phyloP scores from a whole-genome alignment of 2,888 invertebrate genomes.

The Leuctra nigra region DNA sequence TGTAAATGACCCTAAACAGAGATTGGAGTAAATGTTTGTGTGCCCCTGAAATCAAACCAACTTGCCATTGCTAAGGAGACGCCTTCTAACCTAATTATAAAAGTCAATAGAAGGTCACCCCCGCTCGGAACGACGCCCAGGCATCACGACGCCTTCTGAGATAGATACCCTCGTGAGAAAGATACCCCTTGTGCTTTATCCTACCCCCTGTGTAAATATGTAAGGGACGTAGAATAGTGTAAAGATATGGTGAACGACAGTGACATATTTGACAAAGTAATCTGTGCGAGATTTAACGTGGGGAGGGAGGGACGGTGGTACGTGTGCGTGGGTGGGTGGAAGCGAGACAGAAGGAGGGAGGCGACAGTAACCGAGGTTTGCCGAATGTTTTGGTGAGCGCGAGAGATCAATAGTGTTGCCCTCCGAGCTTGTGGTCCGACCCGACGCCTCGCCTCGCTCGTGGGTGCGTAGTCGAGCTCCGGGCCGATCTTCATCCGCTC shows the following conservation, averaged over 20 bases:
- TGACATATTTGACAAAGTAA: constrained; percentile 19
- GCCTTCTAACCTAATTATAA: no score
- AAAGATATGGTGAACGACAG: constrained; percentile 15
- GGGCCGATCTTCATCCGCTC: background rate
- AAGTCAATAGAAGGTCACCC: background rate
- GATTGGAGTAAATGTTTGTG: no score
- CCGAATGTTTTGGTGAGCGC: no score
- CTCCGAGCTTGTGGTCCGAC: constrained; percentile 11
- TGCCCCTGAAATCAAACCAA: no score
- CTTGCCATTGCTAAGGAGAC: no score
- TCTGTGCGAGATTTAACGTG: constrained; percentile 13
- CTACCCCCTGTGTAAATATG: constrained; percentile 2
- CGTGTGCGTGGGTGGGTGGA: background rate
- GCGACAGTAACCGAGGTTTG: constrained; percentile 5
- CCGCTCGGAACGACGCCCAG: background rate
- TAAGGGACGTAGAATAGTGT: constrained; percentile 12
- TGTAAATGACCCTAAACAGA: no score
- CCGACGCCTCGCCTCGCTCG: constrained; percentile 2
- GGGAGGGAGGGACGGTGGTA: no score
- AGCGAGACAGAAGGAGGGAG: no score
- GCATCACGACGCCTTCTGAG: background rate
- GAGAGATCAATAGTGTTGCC: constrained; percentile 17
- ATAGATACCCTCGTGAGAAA: constrained; percentile 2
- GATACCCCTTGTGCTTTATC: background rate
- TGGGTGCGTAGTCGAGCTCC: background rate